Percentiles rank a stretch among this genome's conserved stretches.
Evolutionary conservation across 2,797 vertebrate genomes (phyloP).

Genomic region (Coilia nasus): DNA sequence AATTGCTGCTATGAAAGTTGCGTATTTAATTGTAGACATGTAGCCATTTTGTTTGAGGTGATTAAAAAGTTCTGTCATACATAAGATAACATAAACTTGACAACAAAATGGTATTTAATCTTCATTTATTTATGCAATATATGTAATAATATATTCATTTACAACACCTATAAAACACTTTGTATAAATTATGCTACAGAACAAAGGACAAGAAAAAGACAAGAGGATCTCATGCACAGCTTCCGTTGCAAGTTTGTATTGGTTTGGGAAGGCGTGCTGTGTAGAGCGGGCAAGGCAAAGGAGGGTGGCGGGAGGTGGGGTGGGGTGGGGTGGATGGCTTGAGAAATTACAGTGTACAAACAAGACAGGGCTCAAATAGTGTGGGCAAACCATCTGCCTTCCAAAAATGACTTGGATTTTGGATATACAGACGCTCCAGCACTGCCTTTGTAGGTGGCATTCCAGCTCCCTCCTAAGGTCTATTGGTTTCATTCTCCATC

Average conservation of each 20-base stretch:
- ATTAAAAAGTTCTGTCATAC: neutral
- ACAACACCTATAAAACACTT: constrained; percentile 76
- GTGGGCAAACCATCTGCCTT: constrained; percentile 5
- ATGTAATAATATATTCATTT: constrained; percentile 75
- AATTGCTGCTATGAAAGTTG: neutral
- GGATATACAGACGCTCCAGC: neutral
- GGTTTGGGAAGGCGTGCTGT: constrained; percentile 22
- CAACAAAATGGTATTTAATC: constrained; percentile 55
- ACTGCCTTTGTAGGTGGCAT: neutral
- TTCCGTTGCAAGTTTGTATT: constrained; percentile 20
- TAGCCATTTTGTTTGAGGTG: constrained; percentile 9
- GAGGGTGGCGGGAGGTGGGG: neutral
- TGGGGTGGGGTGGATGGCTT: neutral
- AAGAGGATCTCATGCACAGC: constrained; percentile 24
- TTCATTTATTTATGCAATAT: constrained; percentile 76
- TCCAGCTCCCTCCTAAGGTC: neutral
- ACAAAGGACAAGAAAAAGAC: constrained; percentile 44
- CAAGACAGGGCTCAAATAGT: constrained; percentile 13
- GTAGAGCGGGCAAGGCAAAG: neutral
- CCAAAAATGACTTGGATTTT: neutral
- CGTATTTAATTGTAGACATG: neutral
- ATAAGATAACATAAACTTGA: constrained; percentile 6
- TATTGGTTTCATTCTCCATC: neutral
- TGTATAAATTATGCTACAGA: constrained; percentile 72
- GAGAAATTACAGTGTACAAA: constrained; percentile 18